These are phyloP conservation scores for Didymodactylos carnosus DNA, from an alignment of 2,888 invertebrate species.

Conservation along the genomic window DNA sequence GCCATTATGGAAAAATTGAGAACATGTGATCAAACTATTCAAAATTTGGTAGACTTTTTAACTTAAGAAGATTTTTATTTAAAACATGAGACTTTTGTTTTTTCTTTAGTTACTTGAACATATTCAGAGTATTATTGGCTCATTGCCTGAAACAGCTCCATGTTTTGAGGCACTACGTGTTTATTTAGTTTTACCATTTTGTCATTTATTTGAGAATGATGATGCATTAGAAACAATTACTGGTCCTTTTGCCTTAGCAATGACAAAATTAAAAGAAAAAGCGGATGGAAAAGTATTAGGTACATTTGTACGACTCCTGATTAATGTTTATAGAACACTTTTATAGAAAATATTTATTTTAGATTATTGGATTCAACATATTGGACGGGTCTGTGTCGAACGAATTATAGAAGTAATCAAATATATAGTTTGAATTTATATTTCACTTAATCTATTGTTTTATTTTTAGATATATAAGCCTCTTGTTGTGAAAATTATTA, in stretches of 20 bases:
- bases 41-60: too few relatives aligned
- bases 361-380: conserved; percentile 10
- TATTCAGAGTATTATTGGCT: neutral
- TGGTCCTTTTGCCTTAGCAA: conserved; percentile 6
- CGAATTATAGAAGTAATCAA: conserved; percentile 6
- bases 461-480: neutral
- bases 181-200: conserved; percentile 63
- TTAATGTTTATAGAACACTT: too few relatives aligned
- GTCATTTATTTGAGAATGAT: conserved; percentile 52
- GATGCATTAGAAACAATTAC: neutral
- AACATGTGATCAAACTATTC: neutral
- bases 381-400: conserved; percentile 5
- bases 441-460: neutral
- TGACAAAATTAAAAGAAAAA: conserved; percentile 9
- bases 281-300: conserved; percentile 10
- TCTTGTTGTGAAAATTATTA: neutral
- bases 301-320: too few relatives aligned
- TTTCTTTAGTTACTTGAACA: neutral
- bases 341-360: too few relatives aligned
- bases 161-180: conserved; percentile 65
- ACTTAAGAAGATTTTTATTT: neutral
- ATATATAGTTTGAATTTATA: too few relatives aligned
- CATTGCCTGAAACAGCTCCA: conserved; percentile 41
- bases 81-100: too few relatives aligned
- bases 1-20: neutral